Conservation (phyloP, 1,140 invertebrate species). For the Drosophila mauritiana region DNA sequence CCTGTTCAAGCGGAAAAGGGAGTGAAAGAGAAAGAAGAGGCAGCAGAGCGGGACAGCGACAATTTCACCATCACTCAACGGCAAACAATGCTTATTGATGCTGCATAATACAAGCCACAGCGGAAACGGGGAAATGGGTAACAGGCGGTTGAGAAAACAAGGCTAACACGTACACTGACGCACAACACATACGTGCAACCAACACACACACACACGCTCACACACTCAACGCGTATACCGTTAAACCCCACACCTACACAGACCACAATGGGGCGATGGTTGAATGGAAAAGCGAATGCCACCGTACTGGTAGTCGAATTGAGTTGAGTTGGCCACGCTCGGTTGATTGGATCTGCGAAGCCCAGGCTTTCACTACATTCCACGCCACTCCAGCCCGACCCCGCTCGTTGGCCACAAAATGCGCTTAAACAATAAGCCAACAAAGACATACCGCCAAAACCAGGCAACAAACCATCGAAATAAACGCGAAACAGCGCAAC, state of each 20-base stretch:
- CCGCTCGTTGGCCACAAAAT: slow-evolving; percentile 30
- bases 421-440: slow-evolving; percentile 62
- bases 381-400: neutral
- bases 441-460: slow-evolving; percentile 43
- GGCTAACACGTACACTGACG: slow-evolving; percentile 14
- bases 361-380: slow-evolving; percentile 19
- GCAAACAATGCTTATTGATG: slow-evolving; percentile 59
- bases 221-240: neutral
- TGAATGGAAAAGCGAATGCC: slow-evolving; percentile 45
- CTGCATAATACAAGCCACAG: slow-evolving; percentile 47
- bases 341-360: slow-evolving; percentile 51
- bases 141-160: slow-evolving; percentile 26
- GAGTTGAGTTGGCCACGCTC: slow-evolving; percentile 44
- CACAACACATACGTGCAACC: neutral
- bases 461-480: slow-evolving; percentile 33
- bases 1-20: slow-evolving; percentile 2
- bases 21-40: neutral
- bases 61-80: slow-evolving; percentile 39
- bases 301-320: slow-evolving; percentile 52
- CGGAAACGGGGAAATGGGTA: slow-evolving; percentile 17
- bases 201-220: neutral
- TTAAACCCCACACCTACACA: slow-evolving; percentile 9
- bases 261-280: slow-evolving; percentile 23
- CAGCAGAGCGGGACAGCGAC: slow-evolving; percentile 6
- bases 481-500: slow-evolving; percentile 36